phyloP scores from a whole-genome alignment of 1,140 invertebrate species.

The Psilanteris sp. region DNA sequence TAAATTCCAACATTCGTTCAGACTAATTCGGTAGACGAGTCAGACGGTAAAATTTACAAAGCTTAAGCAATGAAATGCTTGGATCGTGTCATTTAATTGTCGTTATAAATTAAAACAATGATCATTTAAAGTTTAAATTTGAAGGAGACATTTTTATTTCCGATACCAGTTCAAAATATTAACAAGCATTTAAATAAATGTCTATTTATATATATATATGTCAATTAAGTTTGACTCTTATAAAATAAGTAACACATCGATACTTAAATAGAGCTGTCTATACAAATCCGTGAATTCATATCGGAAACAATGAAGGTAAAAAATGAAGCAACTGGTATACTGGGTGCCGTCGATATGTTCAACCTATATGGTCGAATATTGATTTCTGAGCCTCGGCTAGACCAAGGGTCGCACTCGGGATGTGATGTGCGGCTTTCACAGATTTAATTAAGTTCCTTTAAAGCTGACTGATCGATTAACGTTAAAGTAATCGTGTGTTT shows the following conservation, averaged over 20 bases:
- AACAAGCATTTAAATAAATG: too few relatives aligned
- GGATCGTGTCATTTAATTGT: too few relatives aligned
- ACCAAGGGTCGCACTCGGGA: conserved; percentile 61
- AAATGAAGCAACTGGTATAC: conserved; percentile 57
- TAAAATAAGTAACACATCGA: conserved; percentile 31
- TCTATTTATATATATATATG: too few relatives aligned
- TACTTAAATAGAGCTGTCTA: neutral
- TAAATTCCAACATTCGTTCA: too few relatives aligned
- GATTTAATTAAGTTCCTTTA: conserved; percentile 72
- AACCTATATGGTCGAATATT: conserved; percentile 66
- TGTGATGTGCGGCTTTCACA: conserved; percentile 66
- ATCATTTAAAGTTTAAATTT: too few relatives aligned
- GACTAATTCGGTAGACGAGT: too few relatives aligned
- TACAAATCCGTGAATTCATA: conserved; percentile 19
- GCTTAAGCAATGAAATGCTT: too few relatives aligned
- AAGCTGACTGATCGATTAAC: conserved; percentile 55
- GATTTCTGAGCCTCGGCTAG: conserved; percentile 68
- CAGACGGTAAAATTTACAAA: too few relatives aligned
- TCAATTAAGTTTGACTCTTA: conserved; percentile 6
- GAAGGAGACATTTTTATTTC: too few relatives aligned
- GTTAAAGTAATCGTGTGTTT: conserved; percentile 24
- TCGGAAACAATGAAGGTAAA: conserved; percentile 15
- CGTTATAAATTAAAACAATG: too few relatives aligned
- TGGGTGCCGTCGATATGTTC: conserved; percentile 29
- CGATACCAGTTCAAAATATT: too few relatives aligned